A percentile compares a stretch with the other conserved stretches of the same genome.
phyloP scores from a whole-genome alignment of 2,113 vertebrate genomes.

The Zosterops borbonicus region DNA sequence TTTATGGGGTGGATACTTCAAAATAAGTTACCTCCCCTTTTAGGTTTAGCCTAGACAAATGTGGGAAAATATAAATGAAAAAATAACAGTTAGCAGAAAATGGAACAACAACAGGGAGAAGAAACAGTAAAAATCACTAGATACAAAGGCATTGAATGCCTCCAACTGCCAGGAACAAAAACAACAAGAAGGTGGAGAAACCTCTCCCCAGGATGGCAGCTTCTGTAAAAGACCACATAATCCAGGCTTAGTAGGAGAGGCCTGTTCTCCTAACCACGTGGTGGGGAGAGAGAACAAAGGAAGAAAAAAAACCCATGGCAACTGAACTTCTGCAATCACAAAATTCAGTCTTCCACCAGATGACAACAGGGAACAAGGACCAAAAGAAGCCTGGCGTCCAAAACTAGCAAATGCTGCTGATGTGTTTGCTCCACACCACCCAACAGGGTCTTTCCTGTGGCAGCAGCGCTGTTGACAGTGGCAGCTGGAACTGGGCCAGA shows the following conservation, averaged over 20 bases:
- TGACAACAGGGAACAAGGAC: neutral
- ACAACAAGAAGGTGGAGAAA: neutral
- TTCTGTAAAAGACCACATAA: neutral
- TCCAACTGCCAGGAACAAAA: neutral
- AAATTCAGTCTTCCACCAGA: neutral
- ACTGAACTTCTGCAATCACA: neutral
- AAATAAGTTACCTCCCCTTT: neutral
- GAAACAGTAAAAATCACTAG: neutral
- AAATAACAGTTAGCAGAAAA: neutral
- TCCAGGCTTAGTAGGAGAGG: neutral
- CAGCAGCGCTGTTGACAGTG: fast-evolving
- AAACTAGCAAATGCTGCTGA: neutral
- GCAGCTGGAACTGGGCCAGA: neutral
- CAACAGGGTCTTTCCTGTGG: fast-evolving
- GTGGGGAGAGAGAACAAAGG: neutral
- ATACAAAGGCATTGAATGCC: neutral
- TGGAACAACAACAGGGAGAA: neutral
- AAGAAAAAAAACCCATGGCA: neutral
- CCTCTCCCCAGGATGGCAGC: neutral
- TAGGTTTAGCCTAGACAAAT: neutral
- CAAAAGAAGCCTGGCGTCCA: neutral
- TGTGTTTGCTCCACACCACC: neutral
- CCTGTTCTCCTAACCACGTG: fast-evolving
- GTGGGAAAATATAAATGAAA: neutral
- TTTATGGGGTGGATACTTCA: neutral